phyloP scores from a whole-genome alignment of 2,888 invertebrate genomes.

The Macaria liturata region DNA sequence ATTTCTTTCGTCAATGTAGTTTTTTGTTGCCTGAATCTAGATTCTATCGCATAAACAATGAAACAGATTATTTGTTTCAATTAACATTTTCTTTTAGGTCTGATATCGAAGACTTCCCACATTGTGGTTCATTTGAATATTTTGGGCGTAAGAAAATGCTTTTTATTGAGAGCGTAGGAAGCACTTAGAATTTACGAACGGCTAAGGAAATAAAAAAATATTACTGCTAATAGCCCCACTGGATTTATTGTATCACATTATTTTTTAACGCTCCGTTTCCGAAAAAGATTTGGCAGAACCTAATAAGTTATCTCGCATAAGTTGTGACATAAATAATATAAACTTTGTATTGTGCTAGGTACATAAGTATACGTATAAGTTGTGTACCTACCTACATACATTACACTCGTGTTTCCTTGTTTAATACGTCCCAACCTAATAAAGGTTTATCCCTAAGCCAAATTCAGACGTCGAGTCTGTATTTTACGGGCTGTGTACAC shows the following conservation, averaged over 20 bases:
- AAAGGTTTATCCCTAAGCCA: too few species aligned
- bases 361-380: too few species aligned
- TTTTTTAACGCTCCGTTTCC: constrained; percentile 20
- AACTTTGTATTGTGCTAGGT: constrained; percentile 5
- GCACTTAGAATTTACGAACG: constrained; percentile 13
- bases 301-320: constrained; percentile 12
- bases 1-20: too few species aligned
- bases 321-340: constrained; percentile 5
- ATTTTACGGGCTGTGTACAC: background rate
- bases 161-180: constrained; percentile 11
- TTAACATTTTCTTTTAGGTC: background rate
- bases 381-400: too few species aligned
- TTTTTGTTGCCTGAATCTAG: too few species aligned
- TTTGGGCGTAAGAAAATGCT: constrained; percentile 8
- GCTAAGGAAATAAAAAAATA: constrained; percentile 14
- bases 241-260: constrained; percentile 17
- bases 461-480: background rate
- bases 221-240: constrained; percentile 16
- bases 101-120: constrained; percentile 2
- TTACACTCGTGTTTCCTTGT: too few species aligned
- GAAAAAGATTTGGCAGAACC: constrained; percentile 12
- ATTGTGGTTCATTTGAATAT: constrained; percentile 9
- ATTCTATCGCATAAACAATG: too few species aligned
- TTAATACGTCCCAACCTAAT: too few species aligned
- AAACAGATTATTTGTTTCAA: background rate